A percentile compares a stretch with the other conserved stretches of the same genome.
phyloP scores from a whole-genome alignment of 2,113 vertebrate species.

The Rhinopomastus cyanomelas region DNA sequence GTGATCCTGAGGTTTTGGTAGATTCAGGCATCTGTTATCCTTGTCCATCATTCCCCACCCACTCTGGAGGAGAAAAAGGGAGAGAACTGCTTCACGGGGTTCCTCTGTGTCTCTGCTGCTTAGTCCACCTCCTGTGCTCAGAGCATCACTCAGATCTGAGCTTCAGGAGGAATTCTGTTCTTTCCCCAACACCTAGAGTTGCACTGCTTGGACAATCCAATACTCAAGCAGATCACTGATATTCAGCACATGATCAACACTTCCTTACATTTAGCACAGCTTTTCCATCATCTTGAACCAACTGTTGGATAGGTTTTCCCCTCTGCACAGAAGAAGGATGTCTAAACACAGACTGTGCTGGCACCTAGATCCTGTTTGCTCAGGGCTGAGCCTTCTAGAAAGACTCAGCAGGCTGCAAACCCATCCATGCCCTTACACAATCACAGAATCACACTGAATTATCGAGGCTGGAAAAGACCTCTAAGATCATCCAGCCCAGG shows the following conservation, averaged over 20 bases:
- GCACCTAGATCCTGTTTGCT: neutral
- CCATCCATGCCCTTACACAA: too few relatives aligned
- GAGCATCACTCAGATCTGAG: neutral
- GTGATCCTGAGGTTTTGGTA: constrained; percentile 11
- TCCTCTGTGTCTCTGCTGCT: neutral
- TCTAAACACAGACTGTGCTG: neutral
- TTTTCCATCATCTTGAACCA: neutral
- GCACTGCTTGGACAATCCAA: neutral
- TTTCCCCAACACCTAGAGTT: neutral
- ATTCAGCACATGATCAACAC: neutral
- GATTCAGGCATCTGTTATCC: neutral
- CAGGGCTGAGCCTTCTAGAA: constrained; percentile 31
- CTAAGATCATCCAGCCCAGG: too few relatives aligned
- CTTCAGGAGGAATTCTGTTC: neutral
- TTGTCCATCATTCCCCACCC: neutral
- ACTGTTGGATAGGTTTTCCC: neutral
- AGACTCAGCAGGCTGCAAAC: constrained; percentile 9
- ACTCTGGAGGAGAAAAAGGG: neutral
- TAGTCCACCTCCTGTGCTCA: neutral
- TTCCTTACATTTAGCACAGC: neutral
- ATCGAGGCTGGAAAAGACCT: too few relatives aligned
- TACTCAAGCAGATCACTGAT: neutral
- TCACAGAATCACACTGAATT: too few relatives aligned
- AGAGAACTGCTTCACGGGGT: neutral
- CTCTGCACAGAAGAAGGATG: neutral